phyloP scores from a whole-genome alignment of 2,113 vertebrate species.

The Piaya cayana region DNA sequence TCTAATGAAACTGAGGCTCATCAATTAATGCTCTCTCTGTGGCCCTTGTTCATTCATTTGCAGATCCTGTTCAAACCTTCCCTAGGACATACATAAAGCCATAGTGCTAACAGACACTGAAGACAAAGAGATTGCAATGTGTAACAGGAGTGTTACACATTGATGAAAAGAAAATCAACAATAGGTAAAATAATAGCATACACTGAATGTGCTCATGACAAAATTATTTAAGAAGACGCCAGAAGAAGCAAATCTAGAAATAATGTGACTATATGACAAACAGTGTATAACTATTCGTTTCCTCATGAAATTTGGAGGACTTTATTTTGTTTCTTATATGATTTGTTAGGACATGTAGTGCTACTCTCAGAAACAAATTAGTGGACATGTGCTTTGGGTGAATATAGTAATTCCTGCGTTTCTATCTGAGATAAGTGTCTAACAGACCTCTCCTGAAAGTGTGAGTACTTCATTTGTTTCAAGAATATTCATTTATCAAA shows the following conservation, averaged over 20 bases:
- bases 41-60: not conserved
- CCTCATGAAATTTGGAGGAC: not conserved
- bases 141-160: not conserved
- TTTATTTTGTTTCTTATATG: not conserved
- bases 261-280: not conserved
- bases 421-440: not conserved
- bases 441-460: not conserved
- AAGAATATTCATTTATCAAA: not conserved
- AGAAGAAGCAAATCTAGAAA: not conserved
- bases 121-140: not conserved
- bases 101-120: not conserved
- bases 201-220: not conserved
- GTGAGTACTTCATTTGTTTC: not conserved
- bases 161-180: not conserved
- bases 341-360: not conserved
- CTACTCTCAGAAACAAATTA: not conserved
- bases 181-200: not conserved
- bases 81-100: not conserved
- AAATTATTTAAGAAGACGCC: not conserved
- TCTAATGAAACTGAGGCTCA: not conserved
- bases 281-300: not conserved
- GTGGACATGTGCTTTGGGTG: not conserved
- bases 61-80: not conserved
- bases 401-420: not conserved
- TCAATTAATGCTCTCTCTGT: not conserved